Percentiles rank a stretch among this genome's conserved stretches.
phyloP scores from a whole-genome alignment of 2,888 invertebrate species.

The Sphaerophoria taeniata region DNA sequence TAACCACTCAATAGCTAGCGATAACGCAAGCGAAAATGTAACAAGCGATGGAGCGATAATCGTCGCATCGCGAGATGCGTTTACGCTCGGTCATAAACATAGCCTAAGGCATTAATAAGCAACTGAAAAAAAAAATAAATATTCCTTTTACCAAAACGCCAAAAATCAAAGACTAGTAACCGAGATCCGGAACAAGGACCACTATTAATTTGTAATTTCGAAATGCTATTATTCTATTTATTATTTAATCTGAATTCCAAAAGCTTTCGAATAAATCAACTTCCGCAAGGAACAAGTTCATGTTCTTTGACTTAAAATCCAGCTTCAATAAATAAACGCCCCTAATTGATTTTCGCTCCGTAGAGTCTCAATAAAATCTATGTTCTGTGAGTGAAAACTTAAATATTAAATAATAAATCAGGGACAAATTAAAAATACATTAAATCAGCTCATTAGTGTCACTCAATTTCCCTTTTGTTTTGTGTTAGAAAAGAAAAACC shows the following conservation, averaged over 20 bases:
- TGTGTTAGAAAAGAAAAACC: slow-evolving; percentile 1
- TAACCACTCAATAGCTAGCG: too few relatives aligned
- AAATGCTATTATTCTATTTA: not conserved
- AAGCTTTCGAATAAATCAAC: not conserved
- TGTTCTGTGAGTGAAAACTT: not conserved
- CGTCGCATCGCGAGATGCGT: too few relatives aligned
- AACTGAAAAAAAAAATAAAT: too few relatives aligned
- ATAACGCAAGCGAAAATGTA: too few relatives aligned
- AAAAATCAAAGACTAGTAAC: not conserved
- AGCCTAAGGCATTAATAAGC: too few relatives aligned
- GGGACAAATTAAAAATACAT: slow-evolving; percentile 47
- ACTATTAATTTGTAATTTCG: not conserved
- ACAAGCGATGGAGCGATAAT: too few relatives aligned
- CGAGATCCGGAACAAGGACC: not conserved
- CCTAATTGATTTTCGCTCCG: slow-evolving; percentile 6
- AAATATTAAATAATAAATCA: slow-evolving; percentile 6
- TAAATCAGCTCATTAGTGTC: slow-evolving; percentile 68
- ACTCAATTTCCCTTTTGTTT: slow-evolving; percentile 10
- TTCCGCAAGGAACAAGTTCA: not conserved
- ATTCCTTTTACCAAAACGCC: too few relatives aligned
- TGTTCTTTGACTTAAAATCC: not conserved
- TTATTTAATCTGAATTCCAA: not conserved
- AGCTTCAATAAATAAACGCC: slow-evolving; percentile 17
- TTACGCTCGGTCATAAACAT: too few relatives aligned
- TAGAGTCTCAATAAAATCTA: not conserved